Evolutionary conservation across 2,888 invertebrate genomes (phyloP), one percentile per base, ranked within the genome.

Genomic region (Holacanthella duospinosa): DNA sequence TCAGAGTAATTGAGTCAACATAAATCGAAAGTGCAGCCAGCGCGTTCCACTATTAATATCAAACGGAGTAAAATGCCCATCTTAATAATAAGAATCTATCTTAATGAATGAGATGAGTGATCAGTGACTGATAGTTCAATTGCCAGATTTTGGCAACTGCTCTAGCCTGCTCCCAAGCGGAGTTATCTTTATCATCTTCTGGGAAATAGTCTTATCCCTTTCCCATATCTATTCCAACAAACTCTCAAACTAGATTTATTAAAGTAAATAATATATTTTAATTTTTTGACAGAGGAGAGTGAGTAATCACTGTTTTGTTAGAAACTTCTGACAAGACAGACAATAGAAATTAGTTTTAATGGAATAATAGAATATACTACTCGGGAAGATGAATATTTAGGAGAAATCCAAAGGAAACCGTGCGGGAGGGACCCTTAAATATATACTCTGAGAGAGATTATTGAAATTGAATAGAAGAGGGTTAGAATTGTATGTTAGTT

Each of bases 281-380:
- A 36, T 36, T 36, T 36, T 36, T 36, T 36, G 36, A 36, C 36
- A 36, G 36, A 36, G 16, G 36, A 36, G 48, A 48, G 21, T 48
- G 48, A 48, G 48, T 21, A 48, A 48, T 21, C 48, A 48, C 48
- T 48, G 48, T 48, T 48, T 48, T 48, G 48, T 48, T 9, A 48
- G 48, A 21, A n/a, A 48, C 12, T n/a, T 48, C 48, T 48, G 59
- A 59, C 59, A 28, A 48, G 59, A 59, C 48, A 43, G 58, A 58
- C 43, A 26, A 57, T 28, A 25, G 43, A 29, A 29, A 25, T 29
- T n/a, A 56, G 16, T 4, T 21, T 48, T 48, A 48, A 48, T 48
- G 21, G 48, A 48, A 48, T 48, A 48, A 48, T 48, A 48, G 12
- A 48, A 48, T 48, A 48, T 48, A 16, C 12, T 16, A 36, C 16